Percentiles rank a stretch among this genome's conserved stretches.
Evolutionary conservation across 2,797 vertebrate species (phyloP).

Genomic region (Pantherophis alleghaniensis): DNA sequence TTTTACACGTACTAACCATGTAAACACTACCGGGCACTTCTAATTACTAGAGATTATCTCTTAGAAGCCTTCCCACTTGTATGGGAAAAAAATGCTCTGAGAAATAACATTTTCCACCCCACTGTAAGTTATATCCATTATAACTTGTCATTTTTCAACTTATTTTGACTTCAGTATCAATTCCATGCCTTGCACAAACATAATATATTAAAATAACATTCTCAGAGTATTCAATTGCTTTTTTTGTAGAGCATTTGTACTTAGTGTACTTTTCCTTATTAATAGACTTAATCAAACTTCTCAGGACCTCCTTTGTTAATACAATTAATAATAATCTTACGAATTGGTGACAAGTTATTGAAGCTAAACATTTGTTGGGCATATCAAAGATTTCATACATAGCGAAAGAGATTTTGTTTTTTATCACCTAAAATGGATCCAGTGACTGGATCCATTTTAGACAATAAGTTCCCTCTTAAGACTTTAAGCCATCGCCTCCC

Average conservation of each 20-base stretch:
- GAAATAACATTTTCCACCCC: slow-evolving; percentile 42
- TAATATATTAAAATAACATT: not conserved
- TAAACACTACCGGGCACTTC: slow-evolving; percentile 69
- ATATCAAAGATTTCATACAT: not conserved
- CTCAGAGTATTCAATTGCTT: not conserved
- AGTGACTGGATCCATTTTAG: not conserved
- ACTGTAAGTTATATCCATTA: slow-evolving; percentile 50
- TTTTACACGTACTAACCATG: slow-evolving; percentile 70
- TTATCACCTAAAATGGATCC: not conserved
- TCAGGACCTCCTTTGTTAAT: slow-evolving; percentile 31
- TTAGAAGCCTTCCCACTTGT: slow-evolving; percentile 57
- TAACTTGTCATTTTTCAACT: slow-evolving; percentile 54
- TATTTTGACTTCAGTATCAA: slow-evolving; percentile 53
- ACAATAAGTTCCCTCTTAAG: not conserved
- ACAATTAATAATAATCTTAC: slow-evolving; percentile 55
- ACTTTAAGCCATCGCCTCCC: not conserved
- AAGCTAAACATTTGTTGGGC: slow-evolving; percentile 33
- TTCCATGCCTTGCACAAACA: not conserved
- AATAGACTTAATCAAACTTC: not conserved
- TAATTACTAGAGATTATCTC: slow-evolving; percentile 70
- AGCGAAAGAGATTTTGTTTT: not conserved
- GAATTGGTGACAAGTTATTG: slow-evolving; percentile 53
- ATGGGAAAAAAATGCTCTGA: slow-evolving; percentile 50
- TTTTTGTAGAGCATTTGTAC: not conserved
- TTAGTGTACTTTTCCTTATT: slow-evolving; percentile 4